phyloP scores from a whole-genome alignment of 2,888 invertebrate species.

The Brassicogethes aeneus region DNA sequence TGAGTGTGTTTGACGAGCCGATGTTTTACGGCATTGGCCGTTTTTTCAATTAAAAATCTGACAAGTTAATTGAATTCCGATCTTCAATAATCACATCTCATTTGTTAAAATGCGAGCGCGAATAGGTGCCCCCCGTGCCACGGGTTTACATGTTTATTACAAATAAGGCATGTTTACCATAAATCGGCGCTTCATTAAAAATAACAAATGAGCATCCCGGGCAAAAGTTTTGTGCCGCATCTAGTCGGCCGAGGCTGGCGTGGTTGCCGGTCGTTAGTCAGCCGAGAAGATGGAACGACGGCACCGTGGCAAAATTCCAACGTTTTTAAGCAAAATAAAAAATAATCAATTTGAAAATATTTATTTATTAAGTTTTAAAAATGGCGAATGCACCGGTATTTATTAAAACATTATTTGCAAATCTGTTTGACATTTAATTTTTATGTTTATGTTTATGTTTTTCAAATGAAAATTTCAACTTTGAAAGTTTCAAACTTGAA shows the following conservation, averaged over 20 bases:
- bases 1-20: too few species aligned
- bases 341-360: too few species aligned
- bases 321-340: too few species aligned
- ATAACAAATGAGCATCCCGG: conserved; percentile 26
- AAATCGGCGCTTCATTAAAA: conserved; percentile 31
- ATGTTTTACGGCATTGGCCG: too few species aligned
- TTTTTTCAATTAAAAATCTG: conserved; percentile 1
- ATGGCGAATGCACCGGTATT: too few species aligned
- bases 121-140: background rate
- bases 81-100: conserved; percentile 3
- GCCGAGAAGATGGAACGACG: conserved; percentile 11
- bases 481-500: too few species aligned
- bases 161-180: conserved; percentile 23
- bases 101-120: background rate
- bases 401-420: too few species aligned
- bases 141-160: conserved; percentile 10
- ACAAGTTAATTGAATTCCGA: conserved; percentile 2
- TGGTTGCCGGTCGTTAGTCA: conserved; percentile 25
- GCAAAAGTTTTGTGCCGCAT: background rate
- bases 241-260: conserved; percentile 19
- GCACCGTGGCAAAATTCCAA: too few species aligned
- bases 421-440: too few species aligned
- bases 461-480: too few species aligned
- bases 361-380: too few species aligned
- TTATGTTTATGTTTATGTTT: too few species aligned